Base-by-base conservation (phyloP, 2,113 vertebrate species). In the Solenodon paradoxus region DNA sequence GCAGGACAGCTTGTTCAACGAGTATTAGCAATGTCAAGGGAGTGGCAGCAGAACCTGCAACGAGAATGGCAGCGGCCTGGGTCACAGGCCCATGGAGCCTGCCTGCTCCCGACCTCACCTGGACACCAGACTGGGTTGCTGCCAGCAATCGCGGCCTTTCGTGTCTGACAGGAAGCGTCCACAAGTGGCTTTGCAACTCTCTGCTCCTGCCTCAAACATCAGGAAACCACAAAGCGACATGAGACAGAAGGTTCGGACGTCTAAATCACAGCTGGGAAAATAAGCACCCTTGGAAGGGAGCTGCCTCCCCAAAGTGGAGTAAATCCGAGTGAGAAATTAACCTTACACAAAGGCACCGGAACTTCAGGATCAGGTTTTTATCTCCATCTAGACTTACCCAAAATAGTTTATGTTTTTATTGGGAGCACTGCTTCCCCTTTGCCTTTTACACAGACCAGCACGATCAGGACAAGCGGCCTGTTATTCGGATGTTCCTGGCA, bases 61-160 rank as follows among this genome's bases (percentile, higher is more conserved):
- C 2, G 15, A 26, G 40, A 1, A 22, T 0, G 40, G n/a, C 7
- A 22, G 59, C 1, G 0, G 10, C 69, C 22, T 9, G 7, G 75
- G 81, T 22, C 81, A 63, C 69, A 10, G 0, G 1, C 38, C 63
- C 28, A 2, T 5, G 17, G 20, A 28, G 12, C 28, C 0, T 0
- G 3, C 45, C 35, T 35, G 30, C 28, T 5, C 57, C 20, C 47
- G 77, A 75, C 9, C 42, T 81, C 10, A 61, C 79, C 75, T 57
- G 17, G 47, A 59, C 12, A 15, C 75, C 15, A 38, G 35, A 45
- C 9, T n/a, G 7, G 20, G n/a, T 51, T 9, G 7, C 0, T 0
- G 3, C 35, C 42, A 16, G 12, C 3, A 9, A 9, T 16, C 22
- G 55, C 3, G n/a, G 1, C 0, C 2, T 35, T 24, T 49, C 72